Evolutionary conservation across 2,797 vertebrate species (phyloP).

Genomic region (Takifugu rubripes): DNA sequence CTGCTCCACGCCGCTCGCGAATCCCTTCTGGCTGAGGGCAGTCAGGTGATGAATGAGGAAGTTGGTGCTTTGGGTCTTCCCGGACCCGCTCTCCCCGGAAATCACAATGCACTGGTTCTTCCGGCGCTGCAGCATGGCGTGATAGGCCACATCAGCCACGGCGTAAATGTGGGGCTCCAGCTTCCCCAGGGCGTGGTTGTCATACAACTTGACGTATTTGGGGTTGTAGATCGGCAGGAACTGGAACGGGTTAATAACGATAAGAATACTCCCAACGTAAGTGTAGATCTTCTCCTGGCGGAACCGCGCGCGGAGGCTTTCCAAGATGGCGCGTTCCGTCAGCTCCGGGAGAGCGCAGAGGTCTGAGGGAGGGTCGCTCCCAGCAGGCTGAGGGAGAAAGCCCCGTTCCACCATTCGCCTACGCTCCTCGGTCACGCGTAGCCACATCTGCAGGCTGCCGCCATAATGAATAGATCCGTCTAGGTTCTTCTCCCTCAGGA

Average conservation of each 20-base stretch:
- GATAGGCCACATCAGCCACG: constrained; percentile 93
- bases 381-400: constrained; percentile 90
- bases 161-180: constrained; percentile 94
- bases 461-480: constrained; percentile 93
- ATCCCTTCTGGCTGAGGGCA: constrained; percentile 96
- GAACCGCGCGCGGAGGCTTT: constrained; percentile 90
- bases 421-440: constrained; percentile 89
- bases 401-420: constrained; percentile 89
- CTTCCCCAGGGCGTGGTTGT: constrained; percentile 92
- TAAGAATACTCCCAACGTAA: constrained; percentile 92
- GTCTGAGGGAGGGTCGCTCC: constrained; percentile 86
- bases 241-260: constrained; percentile 93
- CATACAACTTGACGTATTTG: constrained; percentile 96
- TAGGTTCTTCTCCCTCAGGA: constrained; percentile 92
- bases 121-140: constrained; percentile 89
- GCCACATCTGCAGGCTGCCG: constrained; percentile 93
- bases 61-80: constrained; percentile 98
- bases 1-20: constrained; percentile 96
- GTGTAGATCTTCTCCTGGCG: constrained; percentile 98
- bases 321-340: constrained; percentile 88
- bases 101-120: constrained; percentile 96
- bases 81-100: constrained; percentile 94
- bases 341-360: constrained; percentile 88
- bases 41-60: constrained; percentile 98
- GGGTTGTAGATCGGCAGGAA: constrained; percentile 97